These are phyloP conservation scores for Tenthredo scrophulariae DNA, from an alignment of 2,888 invertebrate genomes.

Conservation along the genomic window DNA sequence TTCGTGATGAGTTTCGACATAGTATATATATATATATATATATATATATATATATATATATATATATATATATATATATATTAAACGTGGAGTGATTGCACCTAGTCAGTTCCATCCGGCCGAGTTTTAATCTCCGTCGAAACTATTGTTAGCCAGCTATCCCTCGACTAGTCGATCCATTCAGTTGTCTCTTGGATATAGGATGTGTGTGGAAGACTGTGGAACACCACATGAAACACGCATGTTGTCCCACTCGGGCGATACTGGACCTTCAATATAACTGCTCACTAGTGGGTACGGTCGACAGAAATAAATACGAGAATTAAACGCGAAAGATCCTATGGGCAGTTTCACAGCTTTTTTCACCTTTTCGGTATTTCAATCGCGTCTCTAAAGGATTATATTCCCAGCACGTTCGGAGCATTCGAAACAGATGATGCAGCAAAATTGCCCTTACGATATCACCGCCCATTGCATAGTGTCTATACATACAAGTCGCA, in stretches of 20 bases:
- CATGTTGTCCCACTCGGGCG: not conserved
- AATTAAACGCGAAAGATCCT: not conserved
- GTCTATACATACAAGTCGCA: not conserved
- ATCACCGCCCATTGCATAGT: slow-evolving; percentile 12
- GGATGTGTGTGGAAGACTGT: not conserved
- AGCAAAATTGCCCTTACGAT: slow-evolving; percentile 10
- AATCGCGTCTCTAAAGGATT: slow-evolving; percentile 22
- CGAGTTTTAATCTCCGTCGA: slow-evolving; percentile 46
- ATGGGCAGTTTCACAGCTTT: not conserved
- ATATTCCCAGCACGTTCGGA: slow-evolving; percentile 44
- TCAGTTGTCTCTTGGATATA: slow-evolving; percentile 21
- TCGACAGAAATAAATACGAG: slow-evolving; percentile 21
- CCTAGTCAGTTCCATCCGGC: slow-evolving; percentile 46
- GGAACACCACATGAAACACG: slow-evolving; percentile 2
- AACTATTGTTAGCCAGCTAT: slow-evolving; percentile 44
- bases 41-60: not conserved
- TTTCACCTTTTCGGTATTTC: slow-evolving; percentile 31
- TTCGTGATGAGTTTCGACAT: slow-evolving; percentile 37
- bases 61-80: not conserved
- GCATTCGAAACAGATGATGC: slow-evolving; percentile 49
- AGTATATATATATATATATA: not conserved
- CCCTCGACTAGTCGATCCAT: slow-evolving; percentile 19
- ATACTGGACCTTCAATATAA: slow-evolving; percentile 9
- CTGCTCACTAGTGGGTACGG: not conserved
- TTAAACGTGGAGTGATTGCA: slow-evolving; percentile 41